These are phyloP conservation scores for Danio jaintianensis DNA, from an alignment of 2,797 vertebrate genomes.

Conservation along the genomic window DNA sequence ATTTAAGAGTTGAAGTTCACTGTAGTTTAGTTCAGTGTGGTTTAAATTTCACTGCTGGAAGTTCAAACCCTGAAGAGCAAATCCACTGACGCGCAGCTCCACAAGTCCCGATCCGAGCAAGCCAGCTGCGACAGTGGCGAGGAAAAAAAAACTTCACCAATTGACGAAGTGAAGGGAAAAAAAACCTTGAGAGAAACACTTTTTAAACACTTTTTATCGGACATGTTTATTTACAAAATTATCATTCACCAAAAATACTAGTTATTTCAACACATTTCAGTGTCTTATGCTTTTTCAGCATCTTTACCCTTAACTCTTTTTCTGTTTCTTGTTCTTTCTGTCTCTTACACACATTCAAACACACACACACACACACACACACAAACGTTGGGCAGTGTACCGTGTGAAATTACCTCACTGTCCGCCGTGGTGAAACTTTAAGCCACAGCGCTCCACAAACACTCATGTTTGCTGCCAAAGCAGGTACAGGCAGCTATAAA, in stretches of 20 bases:
- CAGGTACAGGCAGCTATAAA: conserved; percentile 74
- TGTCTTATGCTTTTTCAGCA: neutral
- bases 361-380: conserved; percentile 60
- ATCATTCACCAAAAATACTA: neutral
- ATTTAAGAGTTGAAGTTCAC: no score
- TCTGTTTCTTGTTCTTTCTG: conserved; percentile 2
- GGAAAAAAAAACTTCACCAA: no score
- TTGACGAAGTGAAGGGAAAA: no score
- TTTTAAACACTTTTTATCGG: neutral
- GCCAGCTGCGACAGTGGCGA: no score
- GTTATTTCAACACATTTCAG: neutral
- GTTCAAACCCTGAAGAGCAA: no score
- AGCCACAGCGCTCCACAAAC: conserved; percentile 70
- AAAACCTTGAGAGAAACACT: no score
- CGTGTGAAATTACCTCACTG: conserved; percentile 67
- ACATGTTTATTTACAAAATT: neutral
- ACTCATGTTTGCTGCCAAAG: conserved; percentile 67
- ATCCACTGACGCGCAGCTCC: no score
- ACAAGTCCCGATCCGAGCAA: no score
- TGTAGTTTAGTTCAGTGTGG: no score
- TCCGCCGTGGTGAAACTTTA: conserved; percentile 59
- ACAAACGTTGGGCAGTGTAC: conserved; percentile 64
- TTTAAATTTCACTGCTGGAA: no score
- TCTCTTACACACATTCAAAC: conserved; percentile 5
- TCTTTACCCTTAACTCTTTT: neutral